phyloP scores from a whole-genome alignment of 2,113 vertebrate species.

The Prunella fulvescens region DNA sequence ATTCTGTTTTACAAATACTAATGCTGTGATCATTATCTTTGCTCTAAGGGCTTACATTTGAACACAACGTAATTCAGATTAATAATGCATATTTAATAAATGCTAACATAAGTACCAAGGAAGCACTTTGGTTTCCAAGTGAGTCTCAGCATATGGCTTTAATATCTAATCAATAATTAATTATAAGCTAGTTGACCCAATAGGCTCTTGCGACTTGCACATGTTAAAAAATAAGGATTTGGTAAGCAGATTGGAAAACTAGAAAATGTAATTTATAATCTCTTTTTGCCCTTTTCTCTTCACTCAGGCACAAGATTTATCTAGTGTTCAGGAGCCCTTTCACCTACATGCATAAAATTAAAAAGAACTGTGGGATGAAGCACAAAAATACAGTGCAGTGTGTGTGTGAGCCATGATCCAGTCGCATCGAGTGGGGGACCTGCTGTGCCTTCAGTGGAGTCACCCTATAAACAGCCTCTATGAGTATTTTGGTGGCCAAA shows the following conservation, averaged over 20 bases:
- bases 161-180: conserved; percentile 69
- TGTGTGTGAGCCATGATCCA: neutral
- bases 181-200: conserved; percentile 57
- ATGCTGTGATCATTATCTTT: conserved; percentile 47
- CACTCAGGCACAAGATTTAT: neutral
- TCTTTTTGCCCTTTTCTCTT: neutral
- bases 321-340: neutral
- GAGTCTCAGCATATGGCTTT: conserved; percentile 5
- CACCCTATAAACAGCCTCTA: neutral
- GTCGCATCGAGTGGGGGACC: neutral
- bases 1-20: conserved; percentile 55
- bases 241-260: conserved; percentile 22
- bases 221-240: conserved; percentile 16
- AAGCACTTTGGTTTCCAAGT: conserved; percentile 47
- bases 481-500: accelerated
- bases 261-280: neutral
- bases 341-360: neutral
- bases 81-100: conserved; percentile 65
- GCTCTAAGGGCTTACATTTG: conserved; percentile 42
- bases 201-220: conserved; percentile 12
- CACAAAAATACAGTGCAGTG: neutral
- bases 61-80: conserved; percentile 60
- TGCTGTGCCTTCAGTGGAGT: neutral
- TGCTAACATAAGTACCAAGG: conserved; percentile 34
- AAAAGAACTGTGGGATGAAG: neutral